phyloP scores from a whole-genome alignment of 2,797 vertebrate species.

The Cyclopterus lumpus region DNA sequence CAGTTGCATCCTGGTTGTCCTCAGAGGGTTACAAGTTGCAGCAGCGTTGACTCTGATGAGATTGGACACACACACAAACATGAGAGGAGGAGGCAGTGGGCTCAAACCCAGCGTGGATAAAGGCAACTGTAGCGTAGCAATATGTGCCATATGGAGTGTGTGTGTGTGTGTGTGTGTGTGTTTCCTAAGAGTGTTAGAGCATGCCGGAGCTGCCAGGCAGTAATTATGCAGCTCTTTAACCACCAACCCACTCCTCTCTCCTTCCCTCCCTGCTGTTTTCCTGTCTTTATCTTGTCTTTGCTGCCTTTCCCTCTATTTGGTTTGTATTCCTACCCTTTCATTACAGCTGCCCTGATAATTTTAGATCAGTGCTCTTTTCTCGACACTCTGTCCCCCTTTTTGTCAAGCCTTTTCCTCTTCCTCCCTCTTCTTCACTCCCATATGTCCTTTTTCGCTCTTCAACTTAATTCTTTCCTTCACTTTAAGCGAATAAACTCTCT shows the following conservation, averaged over 20 bases:
- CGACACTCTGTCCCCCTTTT: slow-evolving; percentile 49
- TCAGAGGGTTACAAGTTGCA: slow-evolving; percentile 30
- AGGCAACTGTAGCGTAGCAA: slow-evolving; percentile 34
- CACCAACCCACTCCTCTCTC: slow-evolving; percentile 54
- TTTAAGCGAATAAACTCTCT: slow-evolving; percentile 6
- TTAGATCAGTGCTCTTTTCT: slow-evolving; percentile 54
- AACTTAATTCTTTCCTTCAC: slow-evolving; percentile 1
- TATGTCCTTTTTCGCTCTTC: slow-evolving; percentile 12
- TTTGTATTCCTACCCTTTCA: slow-evolving; percentile 49
- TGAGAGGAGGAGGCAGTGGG: slow-evolving; percentile 23
- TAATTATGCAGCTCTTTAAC: slow-evolving; percentile 78
- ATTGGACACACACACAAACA: slow-evolving; percentile 21
- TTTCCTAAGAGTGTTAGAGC: slow-evolving; percentile 29
- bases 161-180: slow-evolving; percentile 11
- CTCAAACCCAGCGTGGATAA: slow-evolving; percentile 46
- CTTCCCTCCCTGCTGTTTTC: slow-evolving; percentile 57
- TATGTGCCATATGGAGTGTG: slow-evolving; percentile 56
- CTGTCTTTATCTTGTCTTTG: slow-evolving; percentile 64
- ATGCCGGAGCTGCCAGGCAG: slow-evolving; percentile 58
- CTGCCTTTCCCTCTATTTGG: slow-evolving; percentile 44
- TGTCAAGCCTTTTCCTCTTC: slow-evolving; percentile 19
- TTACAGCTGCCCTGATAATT: slow-evolving; percentile 60
- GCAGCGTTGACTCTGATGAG: slow-evolving; percentile 34
- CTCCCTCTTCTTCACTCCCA: slow-evolving; percentile 13
- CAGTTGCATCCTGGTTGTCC: slow-evolving; percentile 35